Evolutionary conservation across 2,113 vertebrate species (phyloP).

Genomic region (Galemys pyrenaicus): DNA sequence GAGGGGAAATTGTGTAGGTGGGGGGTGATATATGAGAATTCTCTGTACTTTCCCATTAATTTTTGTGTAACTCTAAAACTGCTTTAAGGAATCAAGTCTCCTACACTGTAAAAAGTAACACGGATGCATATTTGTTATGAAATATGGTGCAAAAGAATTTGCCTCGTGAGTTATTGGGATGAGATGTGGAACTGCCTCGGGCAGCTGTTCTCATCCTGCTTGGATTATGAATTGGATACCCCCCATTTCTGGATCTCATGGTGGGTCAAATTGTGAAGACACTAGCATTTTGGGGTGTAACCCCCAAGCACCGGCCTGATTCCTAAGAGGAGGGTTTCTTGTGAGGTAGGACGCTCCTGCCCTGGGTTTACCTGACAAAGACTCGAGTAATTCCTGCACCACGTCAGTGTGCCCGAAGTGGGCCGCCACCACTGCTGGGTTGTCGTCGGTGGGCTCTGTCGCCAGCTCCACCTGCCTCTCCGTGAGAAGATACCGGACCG

Average conservation of each 20-base stretch:
- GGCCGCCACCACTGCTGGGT: constrained; percentile 92
- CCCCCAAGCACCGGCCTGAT: background rate
- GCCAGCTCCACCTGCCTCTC: constrained; percentile 86
- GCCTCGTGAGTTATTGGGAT: background rate
- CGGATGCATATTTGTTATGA: background rate
- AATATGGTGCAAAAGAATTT: background rate
- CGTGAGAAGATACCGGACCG: constrained; percentile 90
- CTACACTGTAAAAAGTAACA: background rate
- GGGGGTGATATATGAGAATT: background rate
- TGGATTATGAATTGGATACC: too few species aligned
- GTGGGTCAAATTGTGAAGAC: background rate
- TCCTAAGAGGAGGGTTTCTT: background rate
- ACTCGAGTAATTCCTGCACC: constrained; percentile 91
- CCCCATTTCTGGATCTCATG: background rate
- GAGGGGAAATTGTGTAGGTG: background rate
- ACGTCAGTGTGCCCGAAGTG: constrained; percentile 89
- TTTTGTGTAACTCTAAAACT: background rate
- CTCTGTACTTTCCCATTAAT: background rate
- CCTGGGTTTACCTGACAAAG: constrained; percentile 86
- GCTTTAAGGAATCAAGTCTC: background rate
- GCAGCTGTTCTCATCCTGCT: background rate
- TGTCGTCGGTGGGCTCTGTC: constrained; percentile 88
- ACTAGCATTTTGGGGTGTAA: background rate
- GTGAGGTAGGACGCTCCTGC: fast-evolving
- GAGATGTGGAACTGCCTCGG: fast-evolving